Evolutionary conservation across 1,140 invertebrate species (phyloP).

Genomic region (Brachionus plicatilis): DNA sequence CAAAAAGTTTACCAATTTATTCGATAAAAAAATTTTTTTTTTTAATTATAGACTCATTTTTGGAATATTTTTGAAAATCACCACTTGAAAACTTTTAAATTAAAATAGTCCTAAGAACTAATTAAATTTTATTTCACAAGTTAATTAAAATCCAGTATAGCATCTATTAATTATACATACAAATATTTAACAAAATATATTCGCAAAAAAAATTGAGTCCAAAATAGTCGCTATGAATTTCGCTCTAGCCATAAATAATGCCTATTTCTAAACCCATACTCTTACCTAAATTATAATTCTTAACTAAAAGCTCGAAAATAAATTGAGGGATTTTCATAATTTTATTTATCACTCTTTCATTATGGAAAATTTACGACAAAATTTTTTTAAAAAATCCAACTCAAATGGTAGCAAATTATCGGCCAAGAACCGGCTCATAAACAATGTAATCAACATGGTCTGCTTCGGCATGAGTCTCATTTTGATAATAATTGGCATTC

Average conservation of each 20-base stretch:
- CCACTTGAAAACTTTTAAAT: not conserved
- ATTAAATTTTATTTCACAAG: not conserved
- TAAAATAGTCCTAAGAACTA: not conserved
- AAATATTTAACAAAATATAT: not conserved
- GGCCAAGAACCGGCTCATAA: not conserved
- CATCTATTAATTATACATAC: not conserved
- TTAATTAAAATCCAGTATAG: not conserved
- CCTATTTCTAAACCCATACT: not conserved
- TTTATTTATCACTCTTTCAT: not conserved
- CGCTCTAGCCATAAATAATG: not conserved
- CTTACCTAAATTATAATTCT: constrained; percentile 1
- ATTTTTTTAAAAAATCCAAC: not conserved
- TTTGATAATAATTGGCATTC: not conserved
- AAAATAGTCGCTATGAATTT: not conserved
- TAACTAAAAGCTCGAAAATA: not conserved
- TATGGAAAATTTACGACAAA: not conserved
- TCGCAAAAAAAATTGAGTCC: not conserved
- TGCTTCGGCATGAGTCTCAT: constrained; percentile 12
- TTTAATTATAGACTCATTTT: no score
- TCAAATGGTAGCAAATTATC: not conserved
- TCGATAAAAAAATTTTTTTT: no score
- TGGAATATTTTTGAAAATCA: not conserved
- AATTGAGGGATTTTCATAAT: constrained; percentile 5
- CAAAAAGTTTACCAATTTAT: no score
- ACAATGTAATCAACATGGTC: constrained; percentile 8